Conservation (phyloP, 2,797 vertebrate species). For the Gymnoscopelus braueri region DNA sequence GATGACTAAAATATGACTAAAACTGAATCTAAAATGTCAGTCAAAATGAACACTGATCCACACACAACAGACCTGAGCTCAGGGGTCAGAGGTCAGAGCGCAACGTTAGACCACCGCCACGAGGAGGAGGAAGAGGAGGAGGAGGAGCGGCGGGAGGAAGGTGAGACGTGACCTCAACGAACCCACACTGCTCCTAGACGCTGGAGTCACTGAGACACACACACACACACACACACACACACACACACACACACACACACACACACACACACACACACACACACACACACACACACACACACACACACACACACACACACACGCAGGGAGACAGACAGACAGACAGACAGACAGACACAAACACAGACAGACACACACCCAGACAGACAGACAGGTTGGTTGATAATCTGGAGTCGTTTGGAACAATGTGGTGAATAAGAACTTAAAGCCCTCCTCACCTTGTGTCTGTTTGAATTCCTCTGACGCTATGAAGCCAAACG, state of each 20-base stretch:
- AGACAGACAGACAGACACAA: neutral
- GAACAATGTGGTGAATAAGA: conserved; percentile 1
- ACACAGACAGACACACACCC: neutral
- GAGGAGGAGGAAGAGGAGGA: conserved; percentile 52
- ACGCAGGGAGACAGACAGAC: neutral
- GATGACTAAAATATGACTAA: no score
- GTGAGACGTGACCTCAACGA: conserved; percentile 32
- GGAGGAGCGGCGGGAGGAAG: conserved; percentile 51
- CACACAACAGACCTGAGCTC: conserved; percentile 14
- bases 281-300: conserved; percentile 6
- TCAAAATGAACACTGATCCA: no score
- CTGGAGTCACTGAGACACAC: conserved; percentile 53
- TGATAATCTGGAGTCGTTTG: neutral
- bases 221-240: neutral
- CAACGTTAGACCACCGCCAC: conserved; percentile 63
- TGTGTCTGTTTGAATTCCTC: conserved; percentile 68
- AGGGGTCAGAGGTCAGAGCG: conserved; percentile 5
- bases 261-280: neutral
- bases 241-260: conserved; percentile 2
- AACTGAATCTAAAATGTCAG: no score
- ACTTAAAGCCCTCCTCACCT: conserved; percentile 64
- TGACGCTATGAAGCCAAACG: conserved; percentile 53
- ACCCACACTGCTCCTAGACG: conserved; percentile 14
- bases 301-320: neutral
- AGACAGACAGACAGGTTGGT: conserved; percentile 19